Conservation (phyloP, 2,797 vertebrate genomes). For the Enteromius trimaculatus region DNA sequence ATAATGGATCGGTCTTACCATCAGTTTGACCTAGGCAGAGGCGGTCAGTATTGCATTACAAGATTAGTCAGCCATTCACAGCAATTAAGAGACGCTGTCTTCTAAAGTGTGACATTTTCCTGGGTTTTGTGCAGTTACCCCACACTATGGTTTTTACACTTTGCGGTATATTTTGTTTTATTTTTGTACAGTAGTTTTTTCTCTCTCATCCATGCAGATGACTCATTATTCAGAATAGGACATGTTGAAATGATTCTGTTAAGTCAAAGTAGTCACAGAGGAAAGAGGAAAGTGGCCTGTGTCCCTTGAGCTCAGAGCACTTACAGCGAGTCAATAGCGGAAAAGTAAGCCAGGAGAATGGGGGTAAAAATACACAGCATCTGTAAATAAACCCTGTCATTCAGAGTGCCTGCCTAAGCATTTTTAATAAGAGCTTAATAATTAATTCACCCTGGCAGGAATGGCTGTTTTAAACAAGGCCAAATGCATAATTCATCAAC, state of each 20-base stretch:
- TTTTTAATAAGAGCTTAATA: slow-evolving; percentile 64
- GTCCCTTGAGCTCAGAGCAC: slow-evolving; percentile 21
- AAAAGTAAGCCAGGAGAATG: slow-evolving; percentile 39
- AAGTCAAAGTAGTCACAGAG: slow-evolving; percentile 24
- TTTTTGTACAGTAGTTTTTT: neutral
- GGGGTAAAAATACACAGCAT: slow-evolving; percentile 53
- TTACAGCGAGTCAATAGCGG: slow-evolving; percentile 25
- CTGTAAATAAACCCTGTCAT: slow-evolving; percentile 60
- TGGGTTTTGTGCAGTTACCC: neutral
- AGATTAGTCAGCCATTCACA: neutral
- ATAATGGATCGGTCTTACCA: neutral
- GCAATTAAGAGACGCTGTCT: neutral
- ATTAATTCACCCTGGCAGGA: slow-evolving; percentile 61
- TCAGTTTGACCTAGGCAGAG: neutral
- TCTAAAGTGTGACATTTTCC: neutral
- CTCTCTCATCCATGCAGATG: slow-evolving; percentile 29
- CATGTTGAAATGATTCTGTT: slow-evolving; percentile 6
- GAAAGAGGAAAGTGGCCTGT: slow-evolving; percentile 15
- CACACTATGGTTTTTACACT: neutral
- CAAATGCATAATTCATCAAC: slow-evolving; percentile 64
- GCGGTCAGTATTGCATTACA: neutral
- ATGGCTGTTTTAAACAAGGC: slow-evolving; percentile 56
- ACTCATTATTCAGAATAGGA: slow-evolving; percentile 46
- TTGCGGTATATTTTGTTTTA: neutral
- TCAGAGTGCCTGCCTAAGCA: slow-evolving; percentile 59